phyloP scores from a whole-genome alignment of 37 sponge, comb jelly and placozoan species.

The Haliclona indistincta region DNA sequence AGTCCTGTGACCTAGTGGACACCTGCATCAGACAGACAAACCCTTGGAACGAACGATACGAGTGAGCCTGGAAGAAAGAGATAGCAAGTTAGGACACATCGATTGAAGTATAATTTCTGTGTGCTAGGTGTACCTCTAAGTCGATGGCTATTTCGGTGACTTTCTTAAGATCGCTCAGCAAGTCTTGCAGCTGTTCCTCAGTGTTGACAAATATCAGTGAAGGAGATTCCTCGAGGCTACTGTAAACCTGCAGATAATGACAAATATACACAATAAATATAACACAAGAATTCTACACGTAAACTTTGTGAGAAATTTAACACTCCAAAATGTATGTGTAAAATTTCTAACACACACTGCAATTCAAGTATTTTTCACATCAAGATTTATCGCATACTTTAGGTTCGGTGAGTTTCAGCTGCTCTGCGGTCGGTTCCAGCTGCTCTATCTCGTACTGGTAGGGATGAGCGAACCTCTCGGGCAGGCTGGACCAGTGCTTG shows the following conservation, averaged over 20 bases:
- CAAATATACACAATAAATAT: background rate
- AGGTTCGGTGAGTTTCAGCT: constrained; percentile 47
- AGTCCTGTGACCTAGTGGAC: constrained; percentile 87
- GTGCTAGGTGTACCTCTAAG: constrained; percentile 71
- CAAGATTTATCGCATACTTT: constrained; percentile 41
- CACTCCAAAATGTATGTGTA: background rate
- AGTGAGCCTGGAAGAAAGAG: constrained; percentile 62
- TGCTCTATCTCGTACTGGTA: constrained; percentile 66
- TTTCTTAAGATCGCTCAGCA: constrained; percentile 45
- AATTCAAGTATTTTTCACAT: too few relatives aligned
- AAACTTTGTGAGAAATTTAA: too few relatives aligned
- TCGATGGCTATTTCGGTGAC: constrained; percentile 87
- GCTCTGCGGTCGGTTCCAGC: constrained; percentile 30
- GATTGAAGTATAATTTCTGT: background rate
- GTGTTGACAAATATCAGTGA: constrained; percentile 45
- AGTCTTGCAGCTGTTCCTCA: constrained; percentile 56
- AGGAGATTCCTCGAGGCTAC: constrained; percentile 72
- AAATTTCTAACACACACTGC: background rate
- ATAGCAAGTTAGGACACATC: background rate
- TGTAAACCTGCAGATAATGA: constrained; percentile 14
- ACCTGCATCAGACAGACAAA: constrained; percentile 95
- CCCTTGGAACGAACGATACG: constrained; percentile 86
- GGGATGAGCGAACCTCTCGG: constrained; percentile 51
- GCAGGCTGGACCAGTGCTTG: constrained; percentile 39
- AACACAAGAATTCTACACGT: background rate